phyloP scores from a whole-genome alignment of 1,140 invertebrate species.

The Sinonovacula constricta region DNA sequence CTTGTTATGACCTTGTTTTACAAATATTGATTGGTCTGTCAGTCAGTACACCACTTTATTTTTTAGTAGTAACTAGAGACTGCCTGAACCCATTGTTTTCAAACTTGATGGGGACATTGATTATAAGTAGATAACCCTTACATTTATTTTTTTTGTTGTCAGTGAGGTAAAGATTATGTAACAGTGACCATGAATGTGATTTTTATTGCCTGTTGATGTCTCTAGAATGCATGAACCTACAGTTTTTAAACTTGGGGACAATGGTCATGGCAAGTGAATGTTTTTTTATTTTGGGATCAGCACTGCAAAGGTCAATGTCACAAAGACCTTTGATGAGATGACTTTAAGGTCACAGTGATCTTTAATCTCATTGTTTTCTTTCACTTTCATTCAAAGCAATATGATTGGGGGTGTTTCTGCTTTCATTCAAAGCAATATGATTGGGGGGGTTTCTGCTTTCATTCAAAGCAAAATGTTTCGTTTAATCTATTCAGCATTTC shows the following conservation, averaged over 20 bases:
- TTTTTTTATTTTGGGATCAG: not conserved
- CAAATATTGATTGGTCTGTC: not conserved
- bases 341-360: too few relatives aligned
- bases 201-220: not conserved
- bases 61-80: not conserved
- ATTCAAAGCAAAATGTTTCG: too few relatives aligned
- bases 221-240: not conserved
- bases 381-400: too few relatives aligned
- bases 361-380: too few relatives aligned
- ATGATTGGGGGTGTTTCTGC: too few relatives aligned
- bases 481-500: too few relatives aligned
- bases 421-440: too few relatives aligned
- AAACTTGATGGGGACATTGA: not conserved
- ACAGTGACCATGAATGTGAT: too few relatives aligned
- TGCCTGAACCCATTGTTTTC: not conserved
- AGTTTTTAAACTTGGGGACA: not conserved
- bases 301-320: not conserved
- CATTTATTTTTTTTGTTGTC: too few relatives aligned
- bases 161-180: too few relatives aligned
- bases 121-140: not conserved
- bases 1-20: not conserved
- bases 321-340: too few relatives aligned
- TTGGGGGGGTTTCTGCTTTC: too few relatives aligned
- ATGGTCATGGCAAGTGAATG: not conserved
- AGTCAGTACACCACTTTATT: not conserved